Evolutionary conservation across 2,797 vertebrate genomes (phyloP).

Genomic region (Sebastolobus alascanus): DNA sequence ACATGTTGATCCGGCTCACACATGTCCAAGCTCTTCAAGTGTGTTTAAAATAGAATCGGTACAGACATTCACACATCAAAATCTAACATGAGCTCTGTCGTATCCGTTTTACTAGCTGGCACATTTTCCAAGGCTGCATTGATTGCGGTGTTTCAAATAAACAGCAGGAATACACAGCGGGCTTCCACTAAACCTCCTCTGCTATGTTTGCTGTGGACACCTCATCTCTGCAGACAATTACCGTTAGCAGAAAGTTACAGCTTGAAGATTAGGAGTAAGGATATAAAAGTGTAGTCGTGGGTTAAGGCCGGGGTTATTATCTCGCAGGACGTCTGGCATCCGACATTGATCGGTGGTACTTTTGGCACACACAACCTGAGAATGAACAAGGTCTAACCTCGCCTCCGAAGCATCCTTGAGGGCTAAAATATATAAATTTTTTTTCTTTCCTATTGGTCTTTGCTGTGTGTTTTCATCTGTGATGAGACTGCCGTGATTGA

Average conservation of each 20-base stretch:
- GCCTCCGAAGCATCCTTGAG: constrained; percentile 31
- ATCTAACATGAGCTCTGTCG: neutral
- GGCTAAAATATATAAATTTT: constrained; percentile 1
- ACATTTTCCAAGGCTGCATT: constrained; percentile 13
- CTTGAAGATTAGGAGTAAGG: constrained; percentile 9
- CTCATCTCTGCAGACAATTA: neutral
- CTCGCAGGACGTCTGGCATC: neutral
- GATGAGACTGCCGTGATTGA: constrained; percentile 46
- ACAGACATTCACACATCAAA: constrained; percentile 1
- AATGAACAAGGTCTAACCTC: constrained; percentile 15
- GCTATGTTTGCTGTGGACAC: neutral
- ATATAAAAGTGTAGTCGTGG: neutral
- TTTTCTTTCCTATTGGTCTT: constrained; percentile 5
- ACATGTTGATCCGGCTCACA: neutral
- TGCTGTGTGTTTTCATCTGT: constrained; percentile 30
- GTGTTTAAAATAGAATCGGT: constrained; percentile 12
- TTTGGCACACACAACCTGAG: constrained; percentile 13
- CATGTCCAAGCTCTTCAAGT: neutral
- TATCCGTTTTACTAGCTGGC: neutral
- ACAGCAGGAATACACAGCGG: constrained; percentile 15
- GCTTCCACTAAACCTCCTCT: neutral
- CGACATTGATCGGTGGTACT: constrained; percentile 33
- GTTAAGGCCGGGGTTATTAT: constrained; percentile 22
- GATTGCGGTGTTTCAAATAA: constrained; percentile 20
- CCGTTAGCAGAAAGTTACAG: neutral